Conservation (phyloP, 2,113 vertebrate species). For the Nettapus auritus region DNA sequence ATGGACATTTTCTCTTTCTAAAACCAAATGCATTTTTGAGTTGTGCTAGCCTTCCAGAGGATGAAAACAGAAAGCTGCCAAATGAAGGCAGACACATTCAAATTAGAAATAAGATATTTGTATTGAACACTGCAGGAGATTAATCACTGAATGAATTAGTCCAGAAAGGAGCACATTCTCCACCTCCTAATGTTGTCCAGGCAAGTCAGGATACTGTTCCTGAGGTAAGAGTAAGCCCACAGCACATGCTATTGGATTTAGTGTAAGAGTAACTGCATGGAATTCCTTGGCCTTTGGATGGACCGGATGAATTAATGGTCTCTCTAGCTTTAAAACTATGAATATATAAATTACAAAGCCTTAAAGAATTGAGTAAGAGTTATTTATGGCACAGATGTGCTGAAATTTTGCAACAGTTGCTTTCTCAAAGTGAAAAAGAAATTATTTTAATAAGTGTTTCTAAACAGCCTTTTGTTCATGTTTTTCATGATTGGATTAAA, state of each 20-base stretch:
- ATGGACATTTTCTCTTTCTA: background rate
- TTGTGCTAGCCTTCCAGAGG: background rate
- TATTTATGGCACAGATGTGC: background rate
- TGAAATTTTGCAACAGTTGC: background rate
- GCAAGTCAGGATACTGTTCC: background rate
- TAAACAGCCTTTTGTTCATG: background rate
- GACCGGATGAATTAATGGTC: background rate
- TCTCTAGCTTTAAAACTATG: background rate
- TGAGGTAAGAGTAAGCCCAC: background rate
- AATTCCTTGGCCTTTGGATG: background rate
- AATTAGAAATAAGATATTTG: background rate
- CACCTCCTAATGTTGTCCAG: background rate
- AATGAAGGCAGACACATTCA: background rate
- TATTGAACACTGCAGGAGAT: background rate
- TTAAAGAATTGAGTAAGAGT: fast-evolving
- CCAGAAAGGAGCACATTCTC: background rate
- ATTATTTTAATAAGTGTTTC: background rate
- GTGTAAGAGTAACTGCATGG: background rate
- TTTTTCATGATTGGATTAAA: background rate
- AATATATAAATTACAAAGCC: background rate
- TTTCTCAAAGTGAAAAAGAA: background rate
- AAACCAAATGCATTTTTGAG: background rate
- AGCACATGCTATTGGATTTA: background rate
- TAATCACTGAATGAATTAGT: background rate
- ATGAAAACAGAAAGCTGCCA: background rate